Conservation (phyloP, 2,113 vertebrate genomes). For the Sminthopsis crassicaudata region DNA sequence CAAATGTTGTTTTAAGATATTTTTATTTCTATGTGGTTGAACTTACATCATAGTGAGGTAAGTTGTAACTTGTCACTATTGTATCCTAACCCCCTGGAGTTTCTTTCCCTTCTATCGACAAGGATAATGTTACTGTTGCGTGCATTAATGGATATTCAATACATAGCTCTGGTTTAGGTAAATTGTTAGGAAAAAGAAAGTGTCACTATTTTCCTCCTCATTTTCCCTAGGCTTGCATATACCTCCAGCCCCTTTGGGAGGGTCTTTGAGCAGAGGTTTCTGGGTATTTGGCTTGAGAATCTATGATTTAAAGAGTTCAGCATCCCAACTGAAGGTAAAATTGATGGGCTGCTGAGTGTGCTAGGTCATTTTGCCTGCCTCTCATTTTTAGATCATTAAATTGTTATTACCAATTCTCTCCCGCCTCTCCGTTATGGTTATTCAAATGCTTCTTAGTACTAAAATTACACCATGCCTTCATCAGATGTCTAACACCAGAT, state of each 20-base stretch:
- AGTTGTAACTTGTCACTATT: background rate
- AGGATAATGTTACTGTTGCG: background rate
- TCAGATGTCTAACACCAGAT: constrained; percentile 75
- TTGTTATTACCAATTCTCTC: constrained; percentile 50
- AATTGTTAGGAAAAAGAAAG: constrained; percentile 36
- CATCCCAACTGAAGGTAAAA: background rate
- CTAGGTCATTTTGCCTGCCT: constrained; percentile 27
- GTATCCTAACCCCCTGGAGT: background rate
- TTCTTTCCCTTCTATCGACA: constrained; percentile 13
- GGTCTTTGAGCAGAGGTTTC: constrained; percentile 7
- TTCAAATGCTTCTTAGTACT: constrained; percentile 79
- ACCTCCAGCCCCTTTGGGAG: constrained; percentile 13
- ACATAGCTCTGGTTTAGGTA: background rate
- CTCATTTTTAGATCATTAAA: constrained; percentile 66
- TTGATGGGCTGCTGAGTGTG: constrained; percentile 10
- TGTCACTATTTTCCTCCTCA: constrained; percentile 13
- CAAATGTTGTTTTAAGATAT: background rate
- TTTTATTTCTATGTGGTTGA: background rate
- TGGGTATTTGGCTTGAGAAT: constrained; percentile 38
- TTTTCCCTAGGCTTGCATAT: constrained; percentile 18
- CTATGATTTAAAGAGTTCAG: background rate
- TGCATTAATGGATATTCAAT: constrained; percentile 14
- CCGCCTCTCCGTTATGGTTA: constrained; percentile 51
- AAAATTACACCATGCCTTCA: constrained; percentile 83
- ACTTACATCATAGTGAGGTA: background rate